These are phyloP conservation scores for Darevskia nairensis DNA, from an alignment of 2,797 vertebrate species.

Conservation along the genomic window DNA sequence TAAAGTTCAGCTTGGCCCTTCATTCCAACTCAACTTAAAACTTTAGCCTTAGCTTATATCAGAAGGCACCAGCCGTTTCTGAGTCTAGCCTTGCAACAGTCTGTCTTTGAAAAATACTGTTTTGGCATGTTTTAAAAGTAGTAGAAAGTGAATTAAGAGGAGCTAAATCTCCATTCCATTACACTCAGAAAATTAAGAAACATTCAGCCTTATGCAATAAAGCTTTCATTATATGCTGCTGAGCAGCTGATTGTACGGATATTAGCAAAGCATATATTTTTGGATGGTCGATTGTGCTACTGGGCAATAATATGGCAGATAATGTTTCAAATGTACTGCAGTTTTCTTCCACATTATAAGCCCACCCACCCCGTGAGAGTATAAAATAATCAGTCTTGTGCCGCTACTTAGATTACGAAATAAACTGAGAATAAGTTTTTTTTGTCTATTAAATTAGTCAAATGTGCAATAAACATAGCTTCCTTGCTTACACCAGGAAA, in stretches of 20 bases:
- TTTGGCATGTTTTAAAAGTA: not conserved
- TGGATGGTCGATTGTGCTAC: not conserved
- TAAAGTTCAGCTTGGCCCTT: not conserved
- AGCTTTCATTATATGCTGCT: not conserved
- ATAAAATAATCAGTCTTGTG: not conserved
- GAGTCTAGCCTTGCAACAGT: not conserved
- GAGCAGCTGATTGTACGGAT: not conserved
- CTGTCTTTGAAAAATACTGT: not conserved
- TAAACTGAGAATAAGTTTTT: not conserved
- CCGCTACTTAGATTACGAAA: not conserved
- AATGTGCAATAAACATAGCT: not conserved
- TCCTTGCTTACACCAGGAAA: not conserved
- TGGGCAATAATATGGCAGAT: not conserved
- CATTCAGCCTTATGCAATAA: not conserved
- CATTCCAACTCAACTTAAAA: not conserved
- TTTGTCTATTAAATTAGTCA: not conserved
- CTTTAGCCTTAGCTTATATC: not conserved
- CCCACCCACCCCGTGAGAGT: not conserved
- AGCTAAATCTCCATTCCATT: not conserved
- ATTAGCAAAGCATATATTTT: not conserved
- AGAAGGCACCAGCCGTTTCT: not conserved
- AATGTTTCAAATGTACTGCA: not conserved
- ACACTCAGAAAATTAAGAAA: constrained; percentile 6
- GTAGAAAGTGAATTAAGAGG: not conserved
- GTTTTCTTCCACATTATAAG: not conserved